A percentile compares a stretch with the other conserved stretches of the same genome.
Evolutionary conservation across 92 coral and sea anemone genomes (phyloP).

Genomic region (Plumapathes pennacea): DNA sequence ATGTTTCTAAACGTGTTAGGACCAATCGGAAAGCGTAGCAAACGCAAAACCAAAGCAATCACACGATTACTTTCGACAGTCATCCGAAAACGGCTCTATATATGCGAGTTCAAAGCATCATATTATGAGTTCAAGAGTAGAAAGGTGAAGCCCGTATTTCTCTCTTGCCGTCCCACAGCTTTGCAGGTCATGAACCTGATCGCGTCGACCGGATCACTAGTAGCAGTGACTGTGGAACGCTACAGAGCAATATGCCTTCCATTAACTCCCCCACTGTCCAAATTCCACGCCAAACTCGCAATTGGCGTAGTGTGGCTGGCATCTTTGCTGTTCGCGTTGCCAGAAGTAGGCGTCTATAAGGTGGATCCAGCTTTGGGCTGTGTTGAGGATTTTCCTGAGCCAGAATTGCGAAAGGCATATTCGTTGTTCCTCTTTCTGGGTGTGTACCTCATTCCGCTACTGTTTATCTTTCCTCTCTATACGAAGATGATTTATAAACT

Average conservation of each 20-base stretch:
- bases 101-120: too few species aligned
- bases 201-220: conserved; percentile 88
- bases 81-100: too few species aligned
- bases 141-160: too few species aligned
- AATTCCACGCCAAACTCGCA: conserved; percentile 80
- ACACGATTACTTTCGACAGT: too few species aligned
- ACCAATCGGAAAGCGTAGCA: too few species aligned
- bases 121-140: too few species aligned
- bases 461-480: conserved; percentile 81
- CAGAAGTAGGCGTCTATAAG: conserved; percentile 78
- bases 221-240: conserved; percentile 91
- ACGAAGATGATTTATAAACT: conserved; percentile 73
- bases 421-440: conserved; percentile 68
- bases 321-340: conserved; percentile 77
- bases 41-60: too few species aligned
- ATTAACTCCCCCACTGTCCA: conserved; percentile 77
- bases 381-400: conserved; percentile 66
- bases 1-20: too few species aligned
- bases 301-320: conserved; percentile 78
- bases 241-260: conserved; percentile 92
- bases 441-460: conserved; percentile 71
- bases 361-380: conserved; percentile 49
- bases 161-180: conserved; percentile 39
- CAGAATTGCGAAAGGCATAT: conserved; percentile 52
- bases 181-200: conserved; percentile 77